phyloP scores from a whole-genome alignment of 1,140 invertebrate genomes.

The Bombus cullumanus region DNA sequence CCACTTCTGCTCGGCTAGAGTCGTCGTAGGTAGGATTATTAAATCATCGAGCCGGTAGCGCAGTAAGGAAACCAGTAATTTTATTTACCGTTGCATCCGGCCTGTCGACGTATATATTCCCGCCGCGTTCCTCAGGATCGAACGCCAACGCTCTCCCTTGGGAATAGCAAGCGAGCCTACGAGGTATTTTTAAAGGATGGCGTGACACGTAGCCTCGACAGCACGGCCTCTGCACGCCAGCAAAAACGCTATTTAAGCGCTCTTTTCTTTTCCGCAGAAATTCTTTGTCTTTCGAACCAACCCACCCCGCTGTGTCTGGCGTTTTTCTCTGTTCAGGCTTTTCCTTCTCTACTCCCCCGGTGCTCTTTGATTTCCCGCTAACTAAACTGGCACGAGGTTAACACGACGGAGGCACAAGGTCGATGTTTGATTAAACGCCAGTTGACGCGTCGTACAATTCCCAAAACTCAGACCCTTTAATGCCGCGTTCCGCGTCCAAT shows the following conservation, averaged over 20 bases:
- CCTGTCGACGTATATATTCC: not conserved
- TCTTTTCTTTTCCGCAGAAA: not conserved
- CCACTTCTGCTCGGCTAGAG: constrained; percentile 14
- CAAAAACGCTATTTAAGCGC: not conserved
- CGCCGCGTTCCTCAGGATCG: not conserved
- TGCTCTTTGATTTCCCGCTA: not conserved
- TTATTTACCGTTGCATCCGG: constrained; percentile 32
- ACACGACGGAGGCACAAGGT: constrained; percentile 41
- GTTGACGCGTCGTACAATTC: constrained; percentile 49
- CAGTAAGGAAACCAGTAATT: not conserved
- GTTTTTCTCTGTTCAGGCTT: too few relatives aligned
- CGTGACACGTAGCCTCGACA: not conserved
- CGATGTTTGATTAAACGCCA: constrained; percentile 53
- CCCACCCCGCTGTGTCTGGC: not conserved
- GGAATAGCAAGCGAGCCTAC: constrained; percentile 12
- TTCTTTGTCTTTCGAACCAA: not conserved
- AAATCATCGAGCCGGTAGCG: constrained; percentile 10
- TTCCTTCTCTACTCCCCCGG: not conserved
- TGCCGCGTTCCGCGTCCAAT: too few relatives aligned
- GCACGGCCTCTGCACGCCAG: not conserved
- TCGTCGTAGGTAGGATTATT: constrained; percentile 30
- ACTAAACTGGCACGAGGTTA: constrained; percentile 29
- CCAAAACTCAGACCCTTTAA: not conserved
- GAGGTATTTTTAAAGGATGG: not conserved
- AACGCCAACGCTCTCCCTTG: not conserved